Base-by-base conservation (phyloP, 2,797 vertebrate genomes). In the Parambassis ranga region DNA sequence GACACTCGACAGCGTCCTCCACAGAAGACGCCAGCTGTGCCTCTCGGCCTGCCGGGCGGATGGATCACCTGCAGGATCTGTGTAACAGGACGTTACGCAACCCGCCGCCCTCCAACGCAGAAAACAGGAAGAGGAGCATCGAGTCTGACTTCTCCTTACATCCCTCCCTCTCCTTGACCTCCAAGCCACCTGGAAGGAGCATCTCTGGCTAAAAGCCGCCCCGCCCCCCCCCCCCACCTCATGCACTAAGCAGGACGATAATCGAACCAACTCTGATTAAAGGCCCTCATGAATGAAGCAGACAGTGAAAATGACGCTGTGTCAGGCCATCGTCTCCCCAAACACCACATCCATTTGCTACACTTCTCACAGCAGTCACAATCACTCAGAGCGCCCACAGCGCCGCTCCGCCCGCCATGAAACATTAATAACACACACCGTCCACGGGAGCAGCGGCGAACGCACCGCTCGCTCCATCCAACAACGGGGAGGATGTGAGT, bases 201-300 rank as follows among this genome's bases (percentile, higher is more conserved):
- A 47, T 42, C 36, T 52, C 9, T 2, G 5, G 5, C 18, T 23
- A 26, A 39, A 63, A 24, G 11, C n/a, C 15, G 37, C 24, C 6
- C 2, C 0, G 3, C 33, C 15, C 16, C 38, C 0, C n/a, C 33
- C 15, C 13, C 10, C 19, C 8, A 10, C 37, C 0, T 47, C 3
- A 0, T 37, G 11, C 47, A 13, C 28, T n/a, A 13, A 65, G 26
- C 19, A 5, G 38, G 8, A 24, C 35, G 32, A 63, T 61, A 39
- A 9, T 13, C 44, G 49, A 41, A 64, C 47, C 44, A 33, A 58
- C 47, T 22, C 23, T 46, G 59, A 69, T 71, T 46, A 49, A 58
- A 73, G 44, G n/a, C 16, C 24, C 23, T 61, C 62, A 70, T 77
- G 57, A 82, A 77, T 82, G 73, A 80, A 83, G 65, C 58, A 68